Percentiles rank a stretch among this genome's conserved stretches.
Evolutionary conservation across 2,113 vertebrate genomes (phyloP).

Genomic region (Callipepla squamata): DNA sequence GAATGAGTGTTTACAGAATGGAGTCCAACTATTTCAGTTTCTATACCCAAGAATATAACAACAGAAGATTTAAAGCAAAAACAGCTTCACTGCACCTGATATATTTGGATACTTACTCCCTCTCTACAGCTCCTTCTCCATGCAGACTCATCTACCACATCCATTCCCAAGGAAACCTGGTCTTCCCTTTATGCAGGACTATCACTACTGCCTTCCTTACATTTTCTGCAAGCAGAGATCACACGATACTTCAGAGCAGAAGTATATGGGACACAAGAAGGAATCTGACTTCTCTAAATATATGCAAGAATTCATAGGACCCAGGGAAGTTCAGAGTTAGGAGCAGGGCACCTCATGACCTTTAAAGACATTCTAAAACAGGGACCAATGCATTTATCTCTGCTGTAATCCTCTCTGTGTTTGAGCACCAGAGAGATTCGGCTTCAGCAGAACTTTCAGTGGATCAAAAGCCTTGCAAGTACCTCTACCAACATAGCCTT

Average conservation of each 20-base stretch:
- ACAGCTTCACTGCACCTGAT: neutral
- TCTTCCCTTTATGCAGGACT: neutral
- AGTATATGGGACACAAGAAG: neutral
- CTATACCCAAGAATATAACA: neutral
- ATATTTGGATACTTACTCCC: neutral
- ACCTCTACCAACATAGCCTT: neutral
- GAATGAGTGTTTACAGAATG: neutral
- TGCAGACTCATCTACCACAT: fast-evolving
- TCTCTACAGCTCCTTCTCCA: neutral
- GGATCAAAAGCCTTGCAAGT: neutral
- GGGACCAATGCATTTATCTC: neutral
- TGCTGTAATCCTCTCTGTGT: neutral
- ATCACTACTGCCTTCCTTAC: neutral
- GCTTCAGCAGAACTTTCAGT: neutral
- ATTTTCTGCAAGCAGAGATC: neutral
- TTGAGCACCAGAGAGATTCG: neutral
- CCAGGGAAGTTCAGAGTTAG: neutral
- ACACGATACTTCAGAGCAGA: neutral
- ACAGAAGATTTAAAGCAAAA: neutral
- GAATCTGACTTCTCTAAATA: neutral
- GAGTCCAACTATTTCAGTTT: neutral
- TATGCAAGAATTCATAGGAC: neutral
- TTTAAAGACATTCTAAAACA: neutral
- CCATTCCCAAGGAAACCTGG: neutral
- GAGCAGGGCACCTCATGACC: neutral